Evolutionary conservation across 2,888 invertebrate genomes (phyloP).

Genomic region (Cosmorhoe ocellata): DNA sequence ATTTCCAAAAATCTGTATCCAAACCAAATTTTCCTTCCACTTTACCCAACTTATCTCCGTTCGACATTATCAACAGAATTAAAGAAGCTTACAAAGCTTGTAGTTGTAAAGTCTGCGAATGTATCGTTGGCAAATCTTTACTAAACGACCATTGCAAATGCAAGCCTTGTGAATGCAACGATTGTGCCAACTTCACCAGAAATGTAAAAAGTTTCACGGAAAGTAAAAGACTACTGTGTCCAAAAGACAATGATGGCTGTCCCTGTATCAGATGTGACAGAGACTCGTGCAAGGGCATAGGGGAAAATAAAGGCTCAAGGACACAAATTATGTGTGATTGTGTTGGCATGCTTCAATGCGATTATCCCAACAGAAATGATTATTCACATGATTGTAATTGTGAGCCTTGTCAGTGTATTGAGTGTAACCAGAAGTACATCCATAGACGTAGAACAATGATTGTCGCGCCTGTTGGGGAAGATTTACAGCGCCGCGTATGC

Average conservation of each 20-base stretch:
- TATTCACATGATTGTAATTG: constrained; percentile 43
- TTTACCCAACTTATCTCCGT: constrained; percentile 33
- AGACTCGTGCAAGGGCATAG: constrained; percentile 37
- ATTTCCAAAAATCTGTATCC: constrained; percentile 37
- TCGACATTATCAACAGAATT: constrained; percentile 54
- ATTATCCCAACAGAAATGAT: constrained; percentile 36
- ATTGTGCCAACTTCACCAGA: constrained; percentile 36
- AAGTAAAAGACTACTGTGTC: neutral
- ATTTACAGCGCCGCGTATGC: constrained; percentile 39
- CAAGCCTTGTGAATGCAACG: constrained; percentile 49
- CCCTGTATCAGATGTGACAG: constrained; percentile 40
- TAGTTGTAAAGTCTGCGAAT: constrained; percentile 69
- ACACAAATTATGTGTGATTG: constrained; percentile 45
- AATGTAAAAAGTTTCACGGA: neutral
- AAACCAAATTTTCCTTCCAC: constrained; percentile 1
- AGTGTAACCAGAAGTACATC: constrained; percentile 39
- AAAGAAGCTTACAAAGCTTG: constrained; percentile 65
- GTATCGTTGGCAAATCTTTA: constrained; percentile 41
- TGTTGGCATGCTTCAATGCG: constrained; percentile 39
- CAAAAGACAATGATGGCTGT: constrained; percentile 30
- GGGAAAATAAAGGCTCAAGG: constrained; percentile 12
- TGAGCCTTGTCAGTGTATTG: constrained; percentile 48
- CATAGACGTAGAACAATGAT: constrained; percentile 32
- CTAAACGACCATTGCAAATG: constrained; percentile 42
- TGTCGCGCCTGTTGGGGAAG: constrained; percentile 45